Conservation (phyloP, 2,888 invertebrate genomes). For the Yponomeuta plumbellus region DNA sequence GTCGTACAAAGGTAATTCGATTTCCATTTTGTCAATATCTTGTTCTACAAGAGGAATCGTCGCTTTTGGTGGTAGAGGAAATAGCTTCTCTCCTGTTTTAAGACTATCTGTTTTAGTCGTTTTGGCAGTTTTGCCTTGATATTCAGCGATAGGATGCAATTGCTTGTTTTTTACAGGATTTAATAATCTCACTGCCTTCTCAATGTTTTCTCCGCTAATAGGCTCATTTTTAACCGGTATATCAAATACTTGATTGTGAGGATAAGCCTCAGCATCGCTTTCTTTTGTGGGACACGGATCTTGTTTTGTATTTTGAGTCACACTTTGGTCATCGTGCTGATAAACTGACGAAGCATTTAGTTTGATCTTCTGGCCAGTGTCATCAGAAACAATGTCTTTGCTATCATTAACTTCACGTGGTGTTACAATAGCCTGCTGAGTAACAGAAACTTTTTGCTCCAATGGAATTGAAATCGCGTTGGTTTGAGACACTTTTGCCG, state of each 20-base stretch:
- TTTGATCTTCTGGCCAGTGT: not conserved
- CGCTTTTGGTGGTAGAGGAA: not conserved
- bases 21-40: not conserved
- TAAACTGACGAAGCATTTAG: not conserved
- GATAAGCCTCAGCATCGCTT: not conserved
- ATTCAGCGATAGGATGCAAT: not conserved
- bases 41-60: not conserved
- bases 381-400: not conserved
- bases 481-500: not conserved
- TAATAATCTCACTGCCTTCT: not conserved
- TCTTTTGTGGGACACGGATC: not conserved
- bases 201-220: not conserved
- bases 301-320: not conserved
- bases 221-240: not conserved
- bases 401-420: not conserved
- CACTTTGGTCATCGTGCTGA: not conserved
- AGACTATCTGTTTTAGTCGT: not conserved
- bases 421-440: not conserved
- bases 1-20: not conserved
- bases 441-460: not conserved
- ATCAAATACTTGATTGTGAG: not conserved
- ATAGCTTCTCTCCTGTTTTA: not conserved
- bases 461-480: not conserved
- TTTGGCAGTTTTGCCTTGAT: not conserved
- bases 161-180: not conserved